Conservation (phyloP, 2,888 invertebrate species). For the Nasonovia ribisnigri region DNA sequence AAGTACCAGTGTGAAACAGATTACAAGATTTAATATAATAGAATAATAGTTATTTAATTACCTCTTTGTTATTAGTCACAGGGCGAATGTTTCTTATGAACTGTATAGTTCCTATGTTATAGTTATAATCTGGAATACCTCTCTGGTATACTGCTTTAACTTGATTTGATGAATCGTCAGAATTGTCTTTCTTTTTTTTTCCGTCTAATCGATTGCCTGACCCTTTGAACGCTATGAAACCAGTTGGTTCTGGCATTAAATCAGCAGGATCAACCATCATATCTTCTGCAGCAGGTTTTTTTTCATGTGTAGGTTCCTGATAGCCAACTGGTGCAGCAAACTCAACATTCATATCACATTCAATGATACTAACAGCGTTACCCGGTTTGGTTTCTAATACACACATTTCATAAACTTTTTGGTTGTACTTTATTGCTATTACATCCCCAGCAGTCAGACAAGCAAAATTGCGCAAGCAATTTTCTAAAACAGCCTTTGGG, state of each 20-base stretch:
- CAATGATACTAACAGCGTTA: constrained; percentile 96
- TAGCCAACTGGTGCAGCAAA: constrained; percentile 98
- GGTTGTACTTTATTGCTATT: constrained; percentile 97
- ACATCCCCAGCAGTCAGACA: constrained; percentile 97
- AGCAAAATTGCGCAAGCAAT: constrained; percentile 94
- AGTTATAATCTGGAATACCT: constrained; percentile 95
- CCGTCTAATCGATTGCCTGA: constrained; percentile 78
- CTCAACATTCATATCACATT: constrained; percentile 99
- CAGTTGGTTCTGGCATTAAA: constrained; percentile 79
- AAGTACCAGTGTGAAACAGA: neutral
- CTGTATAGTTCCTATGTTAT: constrained; percentile 83
- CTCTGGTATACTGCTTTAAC: constrained; percentile 76
- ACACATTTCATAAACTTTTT: constrained; percentile 93
- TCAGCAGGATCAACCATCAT: constrained; percentile 76
- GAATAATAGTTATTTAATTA: constrained; percentile 28
- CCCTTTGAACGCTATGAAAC: constrained; percentile 83
- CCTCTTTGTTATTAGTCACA: constrained; percentile 56
- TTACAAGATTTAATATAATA: neutral
- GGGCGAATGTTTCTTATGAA: constrained; percentile 80
- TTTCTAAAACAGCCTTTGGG: constrained; percentile 91
- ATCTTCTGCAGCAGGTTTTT: constrained; percentile 74
- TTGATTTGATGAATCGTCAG: constrained; percentile 67
- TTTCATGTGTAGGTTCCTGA: constrained; percentile 80
- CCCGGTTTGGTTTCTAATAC: constrained; percentile 97
- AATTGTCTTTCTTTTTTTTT: constrained; percentile 78